These are phyloP conservation scores for Stenchaetothrips biformis DNA, from an alignment of 2,888 invertebrate species.

Conservation along the genomic window DNA sequence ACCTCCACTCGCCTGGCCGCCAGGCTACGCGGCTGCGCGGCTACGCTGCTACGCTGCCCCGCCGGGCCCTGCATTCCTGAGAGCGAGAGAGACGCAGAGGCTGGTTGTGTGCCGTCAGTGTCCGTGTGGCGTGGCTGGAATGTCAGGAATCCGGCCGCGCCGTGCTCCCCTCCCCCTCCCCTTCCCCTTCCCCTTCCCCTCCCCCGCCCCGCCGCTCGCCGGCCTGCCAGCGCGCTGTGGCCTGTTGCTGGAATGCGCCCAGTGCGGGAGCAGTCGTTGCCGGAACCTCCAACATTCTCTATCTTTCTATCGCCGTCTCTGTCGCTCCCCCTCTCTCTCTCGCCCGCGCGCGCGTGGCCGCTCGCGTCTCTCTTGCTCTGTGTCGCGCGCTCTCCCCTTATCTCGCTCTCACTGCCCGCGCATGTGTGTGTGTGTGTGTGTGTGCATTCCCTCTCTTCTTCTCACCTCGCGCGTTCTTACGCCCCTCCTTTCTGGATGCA, in stretches of 20 bases:
- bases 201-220: constrained; percentile 43
- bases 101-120: constrained; percentile 44
- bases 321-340: constrained; percentile 5
- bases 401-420: constrained; percentile 26
- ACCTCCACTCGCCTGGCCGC: constrained; percentile 2
- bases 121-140: constrained; percentile 48
- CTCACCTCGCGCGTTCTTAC: background rate
- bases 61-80: constrained; percentile 31
- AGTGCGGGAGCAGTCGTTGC: constrained; percentile 31
- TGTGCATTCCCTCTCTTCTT: background rate
- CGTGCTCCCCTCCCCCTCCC: constrained; percentile 45
- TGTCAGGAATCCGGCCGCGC: constrained; percentile 49
- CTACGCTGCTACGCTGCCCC: constrained; percentile 27
- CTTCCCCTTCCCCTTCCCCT: background rate
- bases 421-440: constrained; percentile 26
- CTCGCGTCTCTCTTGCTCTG: background rate
- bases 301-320: background rate
- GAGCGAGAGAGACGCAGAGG: constrained; percentile 18
- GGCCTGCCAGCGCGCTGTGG: constrained; percentile 44
- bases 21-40: constrained; percentile 19
- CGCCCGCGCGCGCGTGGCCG: background rate
- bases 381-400: constrained; percentile 28
- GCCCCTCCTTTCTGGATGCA: background rate
- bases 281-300: background rate
- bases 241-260: constrained; percentile 36